Percentiles rank a stretch among this genome's conserved stretches.
Evolutionary conservation across 2,888 invertebrate genomes (phyloP).

Genomic region (Parasteatoda lunata): DNA sequence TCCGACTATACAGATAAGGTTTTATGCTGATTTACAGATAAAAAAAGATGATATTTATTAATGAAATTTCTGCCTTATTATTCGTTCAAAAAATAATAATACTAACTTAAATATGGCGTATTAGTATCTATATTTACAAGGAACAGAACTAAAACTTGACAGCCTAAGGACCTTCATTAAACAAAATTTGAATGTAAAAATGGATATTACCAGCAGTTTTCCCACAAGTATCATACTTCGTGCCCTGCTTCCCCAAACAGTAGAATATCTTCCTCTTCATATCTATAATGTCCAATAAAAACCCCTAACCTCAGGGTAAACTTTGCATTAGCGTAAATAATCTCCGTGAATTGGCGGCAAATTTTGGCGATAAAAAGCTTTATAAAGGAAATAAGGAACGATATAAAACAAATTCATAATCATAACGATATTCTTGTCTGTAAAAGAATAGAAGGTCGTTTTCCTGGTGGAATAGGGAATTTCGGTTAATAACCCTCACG

Average conservation of each 20-base stretch:
- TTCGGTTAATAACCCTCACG: constrained; percentile 32
- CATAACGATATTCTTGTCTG: constrained; percentile 20
- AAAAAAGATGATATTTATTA: too few relatives aligned
- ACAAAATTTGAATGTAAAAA: background rate
- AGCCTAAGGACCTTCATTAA: too few relatives aligned
- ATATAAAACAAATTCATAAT: constrained; percentile 48
- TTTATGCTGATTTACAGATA: too few relatives aligned
- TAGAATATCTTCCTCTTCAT: too few relatives aligned
- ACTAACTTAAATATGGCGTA: too few relatives aligned
- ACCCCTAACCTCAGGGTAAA: constrained; percentile 32
- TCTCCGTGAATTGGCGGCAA: constrained; percentile 33
- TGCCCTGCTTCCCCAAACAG: too few relatives aligned
- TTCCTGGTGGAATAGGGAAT: constrained; percentile 13
- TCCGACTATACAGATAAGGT: too few relatives aligned
- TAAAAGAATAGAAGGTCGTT: constrained; percentile 16
- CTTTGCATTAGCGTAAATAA: constrained; percentile 58
- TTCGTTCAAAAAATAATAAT: too few relatives aligned
- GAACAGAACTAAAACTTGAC: too few relatives aligned
- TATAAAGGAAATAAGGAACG: constrained; percentile 30
- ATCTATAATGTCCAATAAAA: constrained; percentile 29
- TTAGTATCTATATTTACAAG: too few relatives aligned
- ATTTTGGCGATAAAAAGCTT: constrained; percentile 52
- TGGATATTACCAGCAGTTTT: constrained; percentile 35
- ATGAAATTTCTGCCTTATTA: too few relatives aligned
- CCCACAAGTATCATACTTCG: constrained; percentile 24